Evolutionary conservation across 1,140 invertebrate genomes (phyloP).

Genomic region (Scaptomyza montana): DNA sequence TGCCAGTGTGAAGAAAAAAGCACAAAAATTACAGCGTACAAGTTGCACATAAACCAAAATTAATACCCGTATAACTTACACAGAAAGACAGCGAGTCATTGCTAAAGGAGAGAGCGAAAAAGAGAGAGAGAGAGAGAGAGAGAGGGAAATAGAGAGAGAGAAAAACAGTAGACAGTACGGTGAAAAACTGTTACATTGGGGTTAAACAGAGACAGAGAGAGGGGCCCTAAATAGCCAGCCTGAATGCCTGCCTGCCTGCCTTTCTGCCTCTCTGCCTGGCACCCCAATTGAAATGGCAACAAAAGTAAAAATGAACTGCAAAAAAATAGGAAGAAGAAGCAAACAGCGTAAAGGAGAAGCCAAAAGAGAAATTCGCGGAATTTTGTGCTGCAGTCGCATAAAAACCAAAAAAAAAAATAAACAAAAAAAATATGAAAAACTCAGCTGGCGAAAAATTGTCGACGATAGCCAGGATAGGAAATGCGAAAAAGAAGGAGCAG

Average conservation of each 20-base stretch:
- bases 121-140: slow-evolving; percentile 11
- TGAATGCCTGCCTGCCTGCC: slow-evolving; percentile 1
- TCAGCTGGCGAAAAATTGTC: slow-evolving; percentile 66
- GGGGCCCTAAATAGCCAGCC: slow-evolving; percentile 40
- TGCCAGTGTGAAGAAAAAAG: slow-evolving; percentile 36
- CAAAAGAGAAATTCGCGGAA: slow-evolving; percentile 72
- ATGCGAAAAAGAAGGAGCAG: slow-evolving; percentile 4
- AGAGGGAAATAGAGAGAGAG: slow-evolving; percentile 1
- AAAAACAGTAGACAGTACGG: slow-evolving; percentile 16
- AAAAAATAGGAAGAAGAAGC: slow-evolving; percentile 1
- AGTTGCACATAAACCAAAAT: slow-evolving; percentile 76
- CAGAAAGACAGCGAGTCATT: slow-evolving; percentile 33
- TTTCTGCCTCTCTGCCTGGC: too few relatives aligned
- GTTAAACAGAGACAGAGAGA: slow-evolving; percentile 13
- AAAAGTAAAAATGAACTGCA: slow-evolving; percentile 14
- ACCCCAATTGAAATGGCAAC: slow-evolving; percentile 51
- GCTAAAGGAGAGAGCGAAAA: neutral
- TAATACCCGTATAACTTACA: slow-evolving; percentile 72
- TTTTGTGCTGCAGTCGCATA: slow-evolving; percentile 76
- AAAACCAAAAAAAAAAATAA: slow-evolving; percentile 35
- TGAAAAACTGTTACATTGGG: slow-evolving; percentile 21
- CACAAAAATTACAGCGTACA: slow-evolving; percentile 61
- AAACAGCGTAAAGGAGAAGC: slow-evolving; percentile 30
- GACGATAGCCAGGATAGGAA: slow-evolving; percentile 55
- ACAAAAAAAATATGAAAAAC: slow-evolving; percentile 29